Evolutionary conservation across 2,113 vertebrate genomes (phyloP).

Genomic region (Protobothrops flavoviridis): DNA sequence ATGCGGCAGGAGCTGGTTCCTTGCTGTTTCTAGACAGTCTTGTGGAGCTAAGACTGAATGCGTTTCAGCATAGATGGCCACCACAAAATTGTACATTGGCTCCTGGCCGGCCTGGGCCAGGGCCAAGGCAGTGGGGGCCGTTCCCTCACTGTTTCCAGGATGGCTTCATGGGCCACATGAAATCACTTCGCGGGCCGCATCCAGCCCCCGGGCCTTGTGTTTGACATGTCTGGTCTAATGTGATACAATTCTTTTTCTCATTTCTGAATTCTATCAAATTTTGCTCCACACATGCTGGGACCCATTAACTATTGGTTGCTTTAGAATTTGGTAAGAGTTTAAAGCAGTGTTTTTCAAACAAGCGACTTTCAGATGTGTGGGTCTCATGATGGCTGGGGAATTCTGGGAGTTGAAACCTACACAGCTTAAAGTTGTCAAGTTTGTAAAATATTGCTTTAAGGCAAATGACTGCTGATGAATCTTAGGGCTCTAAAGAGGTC

Average conservation of each 20-base stretch:
- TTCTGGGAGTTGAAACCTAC: neutral
- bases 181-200: too few species aligned
- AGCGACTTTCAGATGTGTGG: neutral
- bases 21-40: too few species aligned
- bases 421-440: neutral
- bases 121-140: too few species aligned
- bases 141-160: too few species aligned
- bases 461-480: neutral
- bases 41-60: too few species aligned
- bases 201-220: too few species aligned
- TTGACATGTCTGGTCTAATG: too few species aligned
- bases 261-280: neutral
- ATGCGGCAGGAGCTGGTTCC: too few species aligned
- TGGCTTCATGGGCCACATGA: too few species aligned
- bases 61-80: too few species aligned
- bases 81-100: too few species aligned
- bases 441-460: neutral
- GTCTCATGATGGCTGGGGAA: neutral
- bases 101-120: too few species aligned
- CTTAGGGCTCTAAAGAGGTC: neutral
- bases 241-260: neutral
- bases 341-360: neutral
- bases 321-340: neutral
- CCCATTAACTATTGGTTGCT: neutral
- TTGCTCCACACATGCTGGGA: neutral